phyloP scores from a whole-genome alignment of 2,113 vertebrate genomes.

The Trichomycterus rosablanca region DNA sequence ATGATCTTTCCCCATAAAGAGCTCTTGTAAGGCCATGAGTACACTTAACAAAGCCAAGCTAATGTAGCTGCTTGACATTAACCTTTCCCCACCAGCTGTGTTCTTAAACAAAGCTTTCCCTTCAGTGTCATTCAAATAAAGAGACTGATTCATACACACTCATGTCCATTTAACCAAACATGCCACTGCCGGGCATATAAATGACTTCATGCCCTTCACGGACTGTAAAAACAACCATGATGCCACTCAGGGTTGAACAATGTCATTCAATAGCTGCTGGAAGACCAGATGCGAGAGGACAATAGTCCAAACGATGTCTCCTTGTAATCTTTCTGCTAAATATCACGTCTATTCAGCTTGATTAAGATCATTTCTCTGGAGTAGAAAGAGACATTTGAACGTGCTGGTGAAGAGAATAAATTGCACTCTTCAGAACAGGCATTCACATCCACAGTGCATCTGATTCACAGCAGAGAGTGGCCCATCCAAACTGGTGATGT shows the following conservation, averaged over 20 bases:
- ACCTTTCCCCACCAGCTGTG: conserved; percentile 37
- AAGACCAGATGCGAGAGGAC: conserved; percentile 15
- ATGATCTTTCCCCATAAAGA: too few species aligned
- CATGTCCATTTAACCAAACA: conserved; percentile 38
- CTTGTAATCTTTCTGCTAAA: conserved; percentile 6
- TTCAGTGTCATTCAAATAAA: conserved; percentile 32
- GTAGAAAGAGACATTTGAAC: conserved; percentile 13
- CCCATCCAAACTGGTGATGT: conserved; percentile 23
- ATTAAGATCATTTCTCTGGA: conserved; percentile 19
- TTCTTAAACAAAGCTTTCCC: conserved; percentile 48
- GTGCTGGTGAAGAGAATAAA: conserved; percentile 12
- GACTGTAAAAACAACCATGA: conserved; percentile 58
- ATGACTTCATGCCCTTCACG: conserved; percentile 40
- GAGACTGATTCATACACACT: conserved; percentile 17
- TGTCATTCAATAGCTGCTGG: conserved; percentile 50
- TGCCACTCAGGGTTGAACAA: conserved; percentile 49
- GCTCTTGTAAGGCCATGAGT: too few species aligned
- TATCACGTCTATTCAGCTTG: conserved; percentile 31
- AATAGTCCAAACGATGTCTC: conserved; percentile 1
- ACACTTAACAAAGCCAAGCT: too few species aligned
- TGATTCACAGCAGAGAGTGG: not conserved
- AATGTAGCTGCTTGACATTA: conserved; percentile 42
- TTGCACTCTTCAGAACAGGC: not conserved
- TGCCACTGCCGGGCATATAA: conserved; percentile 44
- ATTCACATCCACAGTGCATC: not conserved